Evolutionary conservation across 1,140 invertebrate species (phyloP).

Genomic region (Drosophila lini): DNA sequence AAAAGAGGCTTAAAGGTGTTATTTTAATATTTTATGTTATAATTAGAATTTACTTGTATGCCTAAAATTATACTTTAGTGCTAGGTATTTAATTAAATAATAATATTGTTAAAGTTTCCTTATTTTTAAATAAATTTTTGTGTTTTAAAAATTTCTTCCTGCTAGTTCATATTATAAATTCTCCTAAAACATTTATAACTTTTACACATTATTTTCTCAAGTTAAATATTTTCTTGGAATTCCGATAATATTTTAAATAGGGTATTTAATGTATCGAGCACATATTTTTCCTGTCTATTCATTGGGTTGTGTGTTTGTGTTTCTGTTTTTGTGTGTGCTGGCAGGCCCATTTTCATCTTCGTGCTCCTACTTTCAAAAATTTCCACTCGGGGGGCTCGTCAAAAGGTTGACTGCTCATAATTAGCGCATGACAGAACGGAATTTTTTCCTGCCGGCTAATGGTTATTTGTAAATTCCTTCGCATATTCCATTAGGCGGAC

Average conservation of each 20-base stretch:
- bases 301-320: slow-evolving; percentile 6
- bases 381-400: slow-evolving; percentile 36
- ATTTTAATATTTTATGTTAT: neutral
- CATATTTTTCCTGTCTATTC: neutral
- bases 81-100: too few relatives aligned
- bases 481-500: slow-evolving; percentile 41
- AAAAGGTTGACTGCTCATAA: slow-evolving; percentile 46
- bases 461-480: slow-evolving; percentile 39
- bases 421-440: slow-evolving; percentile 49
- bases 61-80: neutral
- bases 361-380: slow-evolving; percentile 2
- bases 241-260: neutral
- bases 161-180: too few relatives aligned
- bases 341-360: slow-evolving; percentile 7
- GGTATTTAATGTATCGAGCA: neutral
- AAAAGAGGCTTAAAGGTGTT: neutral
- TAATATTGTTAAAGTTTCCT: too few relatives aligned
- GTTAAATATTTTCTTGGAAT: neutral
- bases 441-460: slow-evolving; percentile 30
- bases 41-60: neutral
- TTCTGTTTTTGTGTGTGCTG: neutral
- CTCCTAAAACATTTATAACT: neutral
- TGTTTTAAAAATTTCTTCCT: too few relatives aligned
- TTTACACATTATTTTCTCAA: neutral
- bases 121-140: neutral